A percentile compares a stretch with the other conserved stretches of the same genome.
These are phyloP conservation scores for Leptura quadrifasciata DNA, from an alignment of 2,888 invertebrate species.

Conservation along the genomic window DNA sequence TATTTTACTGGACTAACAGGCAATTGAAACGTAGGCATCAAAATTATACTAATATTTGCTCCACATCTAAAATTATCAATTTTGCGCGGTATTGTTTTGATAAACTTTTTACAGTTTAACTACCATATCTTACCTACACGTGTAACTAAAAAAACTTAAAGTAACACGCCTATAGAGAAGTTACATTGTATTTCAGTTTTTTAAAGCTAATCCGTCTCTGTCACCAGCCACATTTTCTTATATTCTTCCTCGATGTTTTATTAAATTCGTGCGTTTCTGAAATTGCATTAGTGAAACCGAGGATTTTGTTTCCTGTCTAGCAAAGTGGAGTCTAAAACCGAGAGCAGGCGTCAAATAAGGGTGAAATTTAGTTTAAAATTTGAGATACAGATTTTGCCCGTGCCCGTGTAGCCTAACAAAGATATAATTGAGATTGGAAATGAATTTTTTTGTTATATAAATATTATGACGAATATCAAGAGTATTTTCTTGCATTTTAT, in stretches of 20 bases:
- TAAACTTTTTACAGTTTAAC: neutral
- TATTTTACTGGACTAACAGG: too few relatives aligned
- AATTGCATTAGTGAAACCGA: conserved; percentile 23
- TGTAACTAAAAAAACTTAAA: neutral
- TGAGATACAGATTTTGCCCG: neutral
- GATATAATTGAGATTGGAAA: neutral
- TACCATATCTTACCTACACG: neutral
- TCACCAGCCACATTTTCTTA: conserved; percentile 8
- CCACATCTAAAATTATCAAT: too few relatives aligned
- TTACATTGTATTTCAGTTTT: neutral
- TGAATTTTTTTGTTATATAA: neutral
- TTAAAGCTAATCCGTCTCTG: neutral
- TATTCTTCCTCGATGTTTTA: conserved; percentile 26
- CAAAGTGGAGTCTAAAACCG: conserved; percentile 21
- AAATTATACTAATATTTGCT: too few relatives aligned
- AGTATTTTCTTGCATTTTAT: too few relatives aligned
- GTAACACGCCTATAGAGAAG: neutral
- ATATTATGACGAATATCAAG: neutral
- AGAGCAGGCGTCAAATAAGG: neutral
- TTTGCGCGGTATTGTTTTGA: too few relatives aligned
- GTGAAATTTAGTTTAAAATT: conserved; percentile 13
- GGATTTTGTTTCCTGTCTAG: conserved; percentile 20
- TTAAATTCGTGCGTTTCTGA: conserved; percentile 33
- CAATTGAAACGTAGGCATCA: too few relatives aligned
- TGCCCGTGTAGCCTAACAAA: neutral